Conservation (phyloP, 2,113 vertebrate species). For the Elephantulus edwardii region DNA sequence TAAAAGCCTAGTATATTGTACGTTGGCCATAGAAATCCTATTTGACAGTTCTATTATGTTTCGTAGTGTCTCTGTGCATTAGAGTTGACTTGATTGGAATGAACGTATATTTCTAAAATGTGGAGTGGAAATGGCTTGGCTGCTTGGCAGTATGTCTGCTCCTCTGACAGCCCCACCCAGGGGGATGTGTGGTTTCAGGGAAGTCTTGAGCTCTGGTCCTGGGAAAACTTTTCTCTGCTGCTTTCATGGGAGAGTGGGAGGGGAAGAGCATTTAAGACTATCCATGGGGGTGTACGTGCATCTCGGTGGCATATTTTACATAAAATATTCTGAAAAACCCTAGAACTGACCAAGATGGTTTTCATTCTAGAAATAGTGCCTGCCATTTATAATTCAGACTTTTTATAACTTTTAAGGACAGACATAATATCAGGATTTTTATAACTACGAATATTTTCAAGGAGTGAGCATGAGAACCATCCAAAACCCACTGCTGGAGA, state of each 20-base stretch:
- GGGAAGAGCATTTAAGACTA: not conserved
- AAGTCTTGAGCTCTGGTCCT: constrained; percentile 55
- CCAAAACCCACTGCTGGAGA: not conserved
- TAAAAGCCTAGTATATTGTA: too few species aligned
- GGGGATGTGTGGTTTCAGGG: constrained; percentile 42
- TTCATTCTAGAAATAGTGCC: constrained; percentile 37
- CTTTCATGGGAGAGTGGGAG: not conserved
- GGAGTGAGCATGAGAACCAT: not conserved
- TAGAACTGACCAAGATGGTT: constrained; percentile 42
- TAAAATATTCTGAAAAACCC: constrained; percentile 43
- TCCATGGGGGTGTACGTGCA: not conserved
- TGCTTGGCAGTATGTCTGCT: constrained; percentile 52
- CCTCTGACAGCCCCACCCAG: constrained; percentile 26
- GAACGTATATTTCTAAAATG: too few species aligned
- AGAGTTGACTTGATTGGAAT: not conserved
- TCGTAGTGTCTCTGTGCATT: not conserved
- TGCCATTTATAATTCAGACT: constrained; percentile 27
- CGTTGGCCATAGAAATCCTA: not conserved
- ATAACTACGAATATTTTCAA: constrained; percentile 45
- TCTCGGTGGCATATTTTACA: not conserved
- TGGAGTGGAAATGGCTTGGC: constrained; percentile 46
- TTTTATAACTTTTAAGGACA: constrained; percentile 57
- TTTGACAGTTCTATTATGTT: not conserved
- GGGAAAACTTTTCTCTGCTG: constrained; percentile 62
- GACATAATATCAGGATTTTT: constrained; percentile 42